phyloP scores from a whole-genome alignment of 2,888 invertebrate species.

The Anaspis maculata region DNA sequence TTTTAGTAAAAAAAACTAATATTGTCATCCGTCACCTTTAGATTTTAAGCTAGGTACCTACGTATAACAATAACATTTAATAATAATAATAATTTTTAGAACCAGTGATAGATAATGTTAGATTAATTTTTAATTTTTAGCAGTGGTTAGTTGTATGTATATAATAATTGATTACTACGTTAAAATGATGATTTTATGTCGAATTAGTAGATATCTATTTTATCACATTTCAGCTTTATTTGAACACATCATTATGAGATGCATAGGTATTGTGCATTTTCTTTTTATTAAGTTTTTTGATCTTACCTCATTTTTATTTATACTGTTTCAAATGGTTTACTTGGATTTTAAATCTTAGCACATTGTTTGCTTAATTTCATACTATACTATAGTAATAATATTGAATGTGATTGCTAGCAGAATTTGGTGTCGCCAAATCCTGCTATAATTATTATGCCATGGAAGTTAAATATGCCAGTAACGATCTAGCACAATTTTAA shows the following conservation, averaged over 20 bases:
- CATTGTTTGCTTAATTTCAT: conserved; percentile 6
- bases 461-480: conserved; percentile 19
- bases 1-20: conserved; percentile 3
- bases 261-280: conserved; percentile 11
- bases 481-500: conserved; percentile 20
- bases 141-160: conserved; percentile 17
- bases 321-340: conserved; percentile 8
- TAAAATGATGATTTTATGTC: conserved; percentile 6
- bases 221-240: conserved; percentile 12
- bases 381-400: conserved; percentile 6
- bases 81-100: conserved; percentile 9
- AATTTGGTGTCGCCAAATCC: too few species aligned
- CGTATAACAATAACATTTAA: too few species aligned
- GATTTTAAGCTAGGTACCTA: too few species aligned
- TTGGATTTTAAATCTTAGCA: too few species aligned
- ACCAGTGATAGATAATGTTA: conserved; percentile 14
- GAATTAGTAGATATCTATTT: conserved; percentile 17
- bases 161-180: too few species aligned
- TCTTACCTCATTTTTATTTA: conserved; percentile 20
- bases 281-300: conserved; percentile 13
- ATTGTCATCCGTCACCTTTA: conserved; percentile 12
- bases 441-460: too few species aligned
- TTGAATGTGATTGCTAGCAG: conserved; percentile 15
- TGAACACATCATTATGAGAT: conserved; percentile 11
- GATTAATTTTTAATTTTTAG: conserved; percentile 19